Base-by-base conservation (phyloP, 2,113 vertebrate species). In the Bucco capensis region DNA sequence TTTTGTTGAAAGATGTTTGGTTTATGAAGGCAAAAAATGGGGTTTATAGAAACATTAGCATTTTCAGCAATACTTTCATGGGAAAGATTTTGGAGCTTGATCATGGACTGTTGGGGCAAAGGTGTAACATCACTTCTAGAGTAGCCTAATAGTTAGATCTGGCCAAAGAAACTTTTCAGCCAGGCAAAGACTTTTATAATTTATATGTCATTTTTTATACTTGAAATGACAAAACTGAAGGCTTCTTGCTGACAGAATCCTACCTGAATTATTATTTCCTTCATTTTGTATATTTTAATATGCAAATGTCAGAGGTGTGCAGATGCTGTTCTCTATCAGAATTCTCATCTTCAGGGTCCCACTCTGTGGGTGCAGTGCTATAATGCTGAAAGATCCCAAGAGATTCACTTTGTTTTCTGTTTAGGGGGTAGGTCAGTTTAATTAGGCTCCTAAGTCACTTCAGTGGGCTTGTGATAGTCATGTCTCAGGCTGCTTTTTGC, bases 271-370 rank as follows among this genome's bases (percentile, higher is more conserved):
- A 19, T 35, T 16, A 7, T 31, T 10, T 18, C 25, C 22, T 27
- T 30, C 6, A 15, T 22, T 42, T 35, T n/a, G n/a, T n/a, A n/a
- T n/a, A n/a, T 22, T 35, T 38, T 14, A 24, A 33, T 60, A 50
- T 19, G 10, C 31, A 38, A 40, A 22, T 8, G 8, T 60, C 40
- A 37, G 0, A 0, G 2, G 10, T n/a, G 56, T 90, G 31, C 65
- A 88, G 28, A 42, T 77, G 5, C 31, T 12, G 2, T 66, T 10
- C 28, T 71, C 66, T 58, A 21, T 21, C 14, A 31, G 47, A 47
- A 58, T 11, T 50, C 30, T 40, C 56, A 7, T 66, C 28, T 50
- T 0, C 40, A 23, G 54, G 31, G 33, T 67, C 0, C 0, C 33
- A 35, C 14, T 54, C 15, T 37, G 30, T 23, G 56, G 9, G 22